Base-by-base conservation (phyloP, 2,888 invertebrate genomes). In the Agelastica alni region DNA sequence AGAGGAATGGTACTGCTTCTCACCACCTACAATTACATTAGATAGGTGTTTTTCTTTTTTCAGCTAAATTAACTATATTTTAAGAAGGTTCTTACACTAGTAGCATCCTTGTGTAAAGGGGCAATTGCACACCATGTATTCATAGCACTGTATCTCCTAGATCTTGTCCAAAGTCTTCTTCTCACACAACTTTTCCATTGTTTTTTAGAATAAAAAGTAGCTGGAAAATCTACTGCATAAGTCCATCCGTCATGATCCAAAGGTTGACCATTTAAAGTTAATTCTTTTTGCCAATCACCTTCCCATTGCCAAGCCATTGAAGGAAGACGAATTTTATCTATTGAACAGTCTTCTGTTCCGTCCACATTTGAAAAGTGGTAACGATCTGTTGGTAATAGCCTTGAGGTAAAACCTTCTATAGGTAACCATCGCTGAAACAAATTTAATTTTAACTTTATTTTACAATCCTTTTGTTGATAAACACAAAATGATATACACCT, bases 271-370 rank as follows among this genome's bases (percentile, higher is more conserved):
- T 92, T 89, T 64, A 67, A 79, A 3, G 89, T 88, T 13, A 91
- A 81, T 71, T 93, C 93, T 51, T 93, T 79, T 66, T 89, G 87
- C 95, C 96, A 96, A 63, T 93, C 93, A 2, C 91, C 91, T 79
- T 96, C 96, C 96, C 96, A 96, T 70, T 93, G 90, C 96, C 96
- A 96, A 10, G 93, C 93, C 86, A 93, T 89, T 0, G 95, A 94
- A 4, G 96, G 96, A 39, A 96, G 77, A 58, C 90, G 81, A 56
- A 96, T 91, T 73, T 86, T 86, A 67, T 91, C 88, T 61, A 91
- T 87, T 22, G 87, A 84, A 53, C 92, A 81, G 67, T 91, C 89
- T 26, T 84, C 81, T 5, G 85, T 83, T 4, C 96, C 96, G 80
- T 93, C 92, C 67, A 84, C 84, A 64, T 87, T 90, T 9, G 94